A percentile compares a stretch with the other conserved stretches of the same genome.
Evolutionary conservation across 1,140 invertebrate genomes (phyloP).

Genomic region (Drosophila watanabei): DNA sequence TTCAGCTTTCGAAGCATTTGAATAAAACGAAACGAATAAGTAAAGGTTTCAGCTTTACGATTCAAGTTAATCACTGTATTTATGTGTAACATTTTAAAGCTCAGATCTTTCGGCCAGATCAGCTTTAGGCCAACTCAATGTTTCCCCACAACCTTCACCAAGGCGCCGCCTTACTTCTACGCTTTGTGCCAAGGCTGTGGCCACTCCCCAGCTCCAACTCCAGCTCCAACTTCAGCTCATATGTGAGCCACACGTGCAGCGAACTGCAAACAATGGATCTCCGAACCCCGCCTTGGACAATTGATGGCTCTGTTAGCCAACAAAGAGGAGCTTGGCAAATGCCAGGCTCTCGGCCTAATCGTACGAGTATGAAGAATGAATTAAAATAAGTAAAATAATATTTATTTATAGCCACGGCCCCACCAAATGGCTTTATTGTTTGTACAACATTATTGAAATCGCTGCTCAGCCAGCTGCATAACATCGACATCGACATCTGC

Average conservation of each 20-base stretch:
- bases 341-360: slow-evolving; percentile 32
- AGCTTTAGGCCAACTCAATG: slow-evolving; percentile 49
- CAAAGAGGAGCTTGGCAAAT: slow-evolving; percentile 64
- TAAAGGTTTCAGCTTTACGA: slow-evolving; percentile 26
- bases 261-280: slow-evolving; percentile 49
- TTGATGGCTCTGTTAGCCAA: slow-evolving; percentile 64
- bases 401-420: slow-evolving; percentile 77
- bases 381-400: slow-evolving; percentile 66
- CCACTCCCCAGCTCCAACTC: slow-evolving; percentile 60
- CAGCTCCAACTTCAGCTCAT: slow-evolving; percentile 23
- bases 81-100: slow-evolving; percentile 44
- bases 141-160: slow-evolving; percentile 49
- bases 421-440: slow-evolving; percentile 75
- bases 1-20: slow-evolving; percentile 33
- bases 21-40: background rate
- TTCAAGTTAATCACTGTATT: slow-evolving; percentile 59
- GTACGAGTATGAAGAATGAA: slow-evolving; percentile 43
- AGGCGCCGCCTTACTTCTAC: slow-evolving; percentile 36
- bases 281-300: slow-evolving; percentile 43
- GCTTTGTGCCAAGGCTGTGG: slow-evolving; percentile 71
- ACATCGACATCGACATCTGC: slow-evolving; percentile 1
- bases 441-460: slow-evolving; percentile 62
- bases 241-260: slow-evolving; percentile 37
- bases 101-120: slow-evolving; percentile 33
- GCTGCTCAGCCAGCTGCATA: slow-evolving; percentile 56